Evolutionary conservation across 2,797 vertebrate species (phyloP).

Genomic region (Otus scops): DNA sequence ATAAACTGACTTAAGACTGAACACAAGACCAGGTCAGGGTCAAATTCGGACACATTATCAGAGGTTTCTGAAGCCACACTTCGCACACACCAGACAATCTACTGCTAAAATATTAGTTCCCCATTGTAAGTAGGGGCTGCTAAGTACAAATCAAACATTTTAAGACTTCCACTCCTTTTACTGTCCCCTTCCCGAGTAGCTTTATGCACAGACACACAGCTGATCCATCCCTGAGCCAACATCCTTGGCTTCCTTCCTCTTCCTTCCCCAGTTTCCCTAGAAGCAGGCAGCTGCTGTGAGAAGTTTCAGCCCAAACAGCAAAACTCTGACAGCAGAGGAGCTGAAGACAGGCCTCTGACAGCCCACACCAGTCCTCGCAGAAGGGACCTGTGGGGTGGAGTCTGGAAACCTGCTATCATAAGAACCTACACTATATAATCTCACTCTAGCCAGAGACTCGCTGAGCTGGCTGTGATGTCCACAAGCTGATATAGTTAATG

Average conservation of each 20-base stretch:
- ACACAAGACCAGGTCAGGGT: constrained; percentile 10
- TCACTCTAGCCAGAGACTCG: background rate
- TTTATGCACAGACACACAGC: background rate
- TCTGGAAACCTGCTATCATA: background rate
- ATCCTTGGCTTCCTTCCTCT: background rate
- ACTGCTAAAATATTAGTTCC: background rate
- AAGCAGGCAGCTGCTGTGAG: background rate
- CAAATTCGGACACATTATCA: background rate
- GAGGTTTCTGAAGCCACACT: background rate
- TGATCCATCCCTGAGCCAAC: background rate
- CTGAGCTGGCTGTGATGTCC: background rate
- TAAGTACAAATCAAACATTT: background rate
- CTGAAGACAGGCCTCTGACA: background rate
- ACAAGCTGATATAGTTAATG: background rate
- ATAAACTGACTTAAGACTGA: background rate
- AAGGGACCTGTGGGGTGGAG: background rate
- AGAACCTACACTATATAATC: background rate
- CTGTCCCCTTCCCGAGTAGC: background rate
- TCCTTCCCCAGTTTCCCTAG: background rate
- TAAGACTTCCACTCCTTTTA: background rate
- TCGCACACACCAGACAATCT: background rate
- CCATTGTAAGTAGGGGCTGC: background rate
- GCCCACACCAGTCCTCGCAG: background rate
- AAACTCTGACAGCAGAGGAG: background rate
- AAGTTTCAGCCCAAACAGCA: background rate